A percentile compares a stretch with the other conserved stretches of the same genome.
phyloP scores from a whole-genome alignment of 2,888 invertebrate species.

The Acrocyrtus sp. region DNA sequence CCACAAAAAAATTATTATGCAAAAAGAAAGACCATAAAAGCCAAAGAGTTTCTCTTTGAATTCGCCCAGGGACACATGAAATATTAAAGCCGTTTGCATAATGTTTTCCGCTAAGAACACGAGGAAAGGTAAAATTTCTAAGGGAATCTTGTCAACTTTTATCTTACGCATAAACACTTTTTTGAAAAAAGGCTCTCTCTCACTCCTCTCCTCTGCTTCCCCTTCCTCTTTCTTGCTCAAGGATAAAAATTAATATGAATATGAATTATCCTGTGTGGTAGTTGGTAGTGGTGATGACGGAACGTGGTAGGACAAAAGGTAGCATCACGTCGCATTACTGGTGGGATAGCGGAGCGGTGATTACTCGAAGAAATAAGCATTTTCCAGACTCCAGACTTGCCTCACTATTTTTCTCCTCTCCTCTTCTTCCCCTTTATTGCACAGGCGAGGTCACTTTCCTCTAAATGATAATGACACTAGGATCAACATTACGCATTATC shows the following conservation, averaged over 20 bases:
- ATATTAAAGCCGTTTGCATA: conserved; percentile 53
- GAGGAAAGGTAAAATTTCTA: conserved; percentile 49
- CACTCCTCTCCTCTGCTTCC: conserved; percentile 10
- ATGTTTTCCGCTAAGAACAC: conserved; percentile 41
- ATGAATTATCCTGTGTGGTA: neutral
- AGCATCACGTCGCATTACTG: too few relatives aligned
- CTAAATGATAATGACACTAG: neutral
- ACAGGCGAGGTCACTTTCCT: neutral
- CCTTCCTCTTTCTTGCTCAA: conserved; percentile 1
- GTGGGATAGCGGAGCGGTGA: neutral
- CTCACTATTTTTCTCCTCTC: neutral
- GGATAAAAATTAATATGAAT: conserved; percentile 24
- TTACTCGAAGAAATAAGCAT: too few relatives aligned
- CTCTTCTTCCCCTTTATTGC: neutral
- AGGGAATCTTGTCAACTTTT: conserved; percentile 53
- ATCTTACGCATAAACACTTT: conserved; percentile 54
- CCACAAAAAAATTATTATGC: neutral
- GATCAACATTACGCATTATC: conserved; percentile 6
- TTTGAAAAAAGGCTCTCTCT: conserved; percentile 35
- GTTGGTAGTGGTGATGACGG: neutral
- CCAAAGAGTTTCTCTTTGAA: neutral
- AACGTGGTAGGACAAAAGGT: neutral
- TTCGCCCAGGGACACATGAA: conserved; percentile 42
- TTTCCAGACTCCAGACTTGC: too few relatives aligned
- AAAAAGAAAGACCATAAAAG: neutral